phyloP scores from a whole-genome alignment of 2,888 invertebrate genomes.

The Microdon myrmicae region DNA sequence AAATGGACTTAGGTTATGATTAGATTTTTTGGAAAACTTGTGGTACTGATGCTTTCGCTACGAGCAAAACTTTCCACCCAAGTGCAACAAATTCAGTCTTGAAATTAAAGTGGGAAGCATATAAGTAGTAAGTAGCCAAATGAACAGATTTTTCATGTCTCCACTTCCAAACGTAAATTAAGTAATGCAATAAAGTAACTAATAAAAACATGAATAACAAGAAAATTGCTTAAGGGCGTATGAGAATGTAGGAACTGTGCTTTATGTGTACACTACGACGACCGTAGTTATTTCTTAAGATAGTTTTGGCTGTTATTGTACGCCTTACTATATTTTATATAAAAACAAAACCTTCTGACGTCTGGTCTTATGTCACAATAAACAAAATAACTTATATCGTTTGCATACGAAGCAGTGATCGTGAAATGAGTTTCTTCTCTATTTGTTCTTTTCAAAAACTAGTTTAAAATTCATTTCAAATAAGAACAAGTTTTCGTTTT shows the following conservation, averaged over 20 bases:
- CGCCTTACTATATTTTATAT: conserved; percentile 5
- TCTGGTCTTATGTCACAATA: background rate
- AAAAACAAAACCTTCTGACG: conserved; percentile 13
- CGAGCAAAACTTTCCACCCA: no score
- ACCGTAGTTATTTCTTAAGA: conserved; percentile 20
- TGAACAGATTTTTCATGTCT: no score
- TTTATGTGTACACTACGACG: conserved; percentile 15
- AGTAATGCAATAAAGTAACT: background rate
- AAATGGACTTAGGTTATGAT: no score
- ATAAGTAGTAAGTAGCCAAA: no score
- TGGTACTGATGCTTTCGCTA: no score
- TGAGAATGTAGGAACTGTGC: conserved; percentile 46
- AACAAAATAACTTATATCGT: conserved; percentile 7
- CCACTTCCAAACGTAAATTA: no score
- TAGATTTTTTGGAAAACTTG: no score
- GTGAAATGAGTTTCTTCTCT: conserved; percentile 9
- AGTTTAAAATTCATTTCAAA: conserved; percentile 8
- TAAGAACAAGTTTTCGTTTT: conserved; percentile 21
- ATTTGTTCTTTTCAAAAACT: conserved; percentile 23
- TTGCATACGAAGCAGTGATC: conserved; percentile 22
- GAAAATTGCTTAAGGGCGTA: conserved; percentile 18
- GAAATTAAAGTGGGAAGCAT: no score
- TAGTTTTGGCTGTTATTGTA: conserved; percentile 13
- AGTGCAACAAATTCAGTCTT: no score
- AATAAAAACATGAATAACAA: conserved; percentile 1